Evolutionary conservation across 2,888 invertebrate species (phyloP).

Genomic region (Drosophila nr. medialis): DNA sequence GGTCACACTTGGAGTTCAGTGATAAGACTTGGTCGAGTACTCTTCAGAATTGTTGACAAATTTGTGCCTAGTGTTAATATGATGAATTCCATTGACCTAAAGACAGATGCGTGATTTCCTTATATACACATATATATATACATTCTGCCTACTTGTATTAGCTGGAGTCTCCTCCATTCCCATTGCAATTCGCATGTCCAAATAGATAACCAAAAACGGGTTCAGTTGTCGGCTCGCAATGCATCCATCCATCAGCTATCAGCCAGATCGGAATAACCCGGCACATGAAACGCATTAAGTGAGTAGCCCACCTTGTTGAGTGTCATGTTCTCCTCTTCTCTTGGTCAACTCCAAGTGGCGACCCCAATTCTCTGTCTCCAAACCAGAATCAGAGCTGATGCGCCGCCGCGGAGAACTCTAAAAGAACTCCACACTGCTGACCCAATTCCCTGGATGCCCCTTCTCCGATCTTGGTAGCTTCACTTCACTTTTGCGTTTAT

Average conservation of each 20-base stretch:
- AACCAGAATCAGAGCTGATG: constrained; percentile 21
- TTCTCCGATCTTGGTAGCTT: constrained; percentile 50
- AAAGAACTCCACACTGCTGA: constrained; percentile 48
- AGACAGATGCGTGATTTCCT: constrained; percentile 13
- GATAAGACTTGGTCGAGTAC: constrained; percentile 29
- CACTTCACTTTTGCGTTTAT: constrained; percentile 73
- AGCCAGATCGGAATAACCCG: constrained; percentile 62
- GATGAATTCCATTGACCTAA: constrained; percentile 47
- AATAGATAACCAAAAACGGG: constrained; percentile 33
- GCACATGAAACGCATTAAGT: constrained; percentile 16
- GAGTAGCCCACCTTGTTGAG: constrained; percentile 26
- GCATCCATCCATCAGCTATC: constrained; percentile 38
- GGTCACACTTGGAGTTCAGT: constrained; percentile 52
- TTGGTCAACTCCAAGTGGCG: constrained; percentile 45
- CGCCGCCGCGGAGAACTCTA: background rate
- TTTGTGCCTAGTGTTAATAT: constrained; percentile 54
- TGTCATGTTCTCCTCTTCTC: constrained; percentile 26
- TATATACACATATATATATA: background rate
- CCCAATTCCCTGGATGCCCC: constrained; percentile 70
- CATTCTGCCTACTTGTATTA: constrained; percentile 1
- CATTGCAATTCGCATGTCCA: constrained; percentile 38
- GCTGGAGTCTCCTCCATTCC: background rate
- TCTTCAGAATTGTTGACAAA: constrained; percentile 43
- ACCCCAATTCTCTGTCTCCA: constrained; percentile 56
- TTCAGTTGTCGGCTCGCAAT: constrained; percentile 38